phyloP scores from a whole-genome alignment of 1,140 invertebrate genomes.

The Monochamus saltuarius region DNA sequence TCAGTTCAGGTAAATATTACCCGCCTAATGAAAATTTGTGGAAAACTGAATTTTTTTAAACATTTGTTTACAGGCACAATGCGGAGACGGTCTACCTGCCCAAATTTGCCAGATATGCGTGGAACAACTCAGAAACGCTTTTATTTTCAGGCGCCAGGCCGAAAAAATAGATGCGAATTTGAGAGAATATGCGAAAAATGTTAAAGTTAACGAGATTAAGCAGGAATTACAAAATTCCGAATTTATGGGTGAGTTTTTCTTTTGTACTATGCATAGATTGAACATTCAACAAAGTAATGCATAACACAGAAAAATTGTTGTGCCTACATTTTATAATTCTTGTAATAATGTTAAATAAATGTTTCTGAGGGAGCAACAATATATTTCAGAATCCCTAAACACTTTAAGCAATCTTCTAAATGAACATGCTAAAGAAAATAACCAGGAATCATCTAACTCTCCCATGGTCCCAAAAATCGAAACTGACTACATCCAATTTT shows the following conservation, averaged over 20 bases:
- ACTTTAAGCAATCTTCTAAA: constrained; percentile 28
- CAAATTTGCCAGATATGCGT: constrained; percentile 45
- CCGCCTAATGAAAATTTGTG: constrained; percentile 20
- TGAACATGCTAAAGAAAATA: constrained; percentile 3
- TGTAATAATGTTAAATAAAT: too few relatives aligned
- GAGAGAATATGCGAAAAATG: constrained; percentile 38
- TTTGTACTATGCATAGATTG: too few relatives aligned
- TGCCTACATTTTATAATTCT: too few relatives aligned
- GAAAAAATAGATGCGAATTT: constrained; percentile 43
- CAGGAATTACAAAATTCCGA: constrained; percentile 39
- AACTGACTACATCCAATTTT: constrained; percentile 44
- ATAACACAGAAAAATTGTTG: too few relatives aligned
- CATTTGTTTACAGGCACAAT: constrained; percentile 34
- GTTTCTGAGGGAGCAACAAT: too few relatives aligned
- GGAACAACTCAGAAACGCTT: constrained; percentile 41
- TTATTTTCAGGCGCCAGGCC: constrained; percentile 44
- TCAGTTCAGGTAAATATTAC: constrained; percentile 45
- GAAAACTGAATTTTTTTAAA: too few relatives aligned
- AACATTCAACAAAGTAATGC: too few relatives aligned
- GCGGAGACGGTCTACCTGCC: constrained; percentile 42
- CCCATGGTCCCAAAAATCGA: constrained; percentile 24
- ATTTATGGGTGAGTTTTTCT: constrained; percentile 33
- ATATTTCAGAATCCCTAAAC: constrained; percentile 32
- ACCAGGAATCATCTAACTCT: constrained; percentile 8
- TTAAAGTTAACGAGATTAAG: constrained; percentile 42